Percentiles rank a stretch among this genome's conserved stretches.
Evolutionary conservation across 92 coral and sea anemone species (phyloP).

Genomic region (Meandrina meandrites): DNA sequence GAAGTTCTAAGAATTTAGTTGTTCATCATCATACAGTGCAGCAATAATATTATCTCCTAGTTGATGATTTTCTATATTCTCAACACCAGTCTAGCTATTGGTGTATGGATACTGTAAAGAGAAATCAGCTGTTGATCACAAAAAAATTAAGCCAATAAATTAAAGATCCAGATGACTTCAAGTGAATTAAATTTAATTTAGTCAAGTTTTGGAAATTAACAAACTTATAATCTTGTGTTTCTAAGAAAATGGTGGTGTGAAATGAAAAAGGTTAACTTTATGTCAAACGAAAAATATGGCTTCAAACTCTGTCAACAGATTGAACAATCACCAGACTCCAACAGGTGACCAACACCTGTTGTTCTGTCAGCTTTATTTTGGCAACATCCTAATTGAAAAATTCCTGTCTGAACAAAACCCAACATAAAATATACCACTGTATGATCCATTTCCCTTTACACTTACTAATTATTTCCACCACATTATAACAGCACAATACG

Average conservation of each 20-base stretch:
- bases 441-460: background rate
- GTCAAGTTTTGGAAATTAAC: background rate
- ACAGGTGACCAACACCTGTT: slow-evolving; percentile 45
- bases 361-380: slow-evolving; percentile 17
- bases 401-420: background rate
- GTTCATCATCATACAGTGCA: background rate
- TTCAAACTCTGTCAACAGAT: slow-evolving; percentile 10
- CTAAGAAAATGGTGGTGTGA: too few species aligned
- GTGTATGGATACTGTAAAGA: background rate
- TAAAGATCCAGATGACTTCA: background rate
- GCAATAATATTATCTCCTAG: background rate
- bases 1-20: background rate
- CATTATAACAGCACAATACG: background rate
- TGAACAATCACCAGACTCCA: slow-evolving; percentile 14
- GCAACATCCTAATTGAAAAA: slow-evolving; percentile 14
- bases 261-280: background rate
- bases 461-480: background rate
- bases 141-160: background rate
- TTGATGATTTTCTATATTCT: background rate
- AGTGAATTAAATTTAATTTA: background rate
- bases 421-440: background rate
- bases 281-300: background rate
- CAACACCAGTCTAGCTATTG: background rate
- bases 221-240: too few species aligned
- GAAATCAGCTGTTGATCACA: background rate